phyloP scores from a whole-genome alignment of 1,140 invertebrate genomes.

The Papilio helenus region DNA sequence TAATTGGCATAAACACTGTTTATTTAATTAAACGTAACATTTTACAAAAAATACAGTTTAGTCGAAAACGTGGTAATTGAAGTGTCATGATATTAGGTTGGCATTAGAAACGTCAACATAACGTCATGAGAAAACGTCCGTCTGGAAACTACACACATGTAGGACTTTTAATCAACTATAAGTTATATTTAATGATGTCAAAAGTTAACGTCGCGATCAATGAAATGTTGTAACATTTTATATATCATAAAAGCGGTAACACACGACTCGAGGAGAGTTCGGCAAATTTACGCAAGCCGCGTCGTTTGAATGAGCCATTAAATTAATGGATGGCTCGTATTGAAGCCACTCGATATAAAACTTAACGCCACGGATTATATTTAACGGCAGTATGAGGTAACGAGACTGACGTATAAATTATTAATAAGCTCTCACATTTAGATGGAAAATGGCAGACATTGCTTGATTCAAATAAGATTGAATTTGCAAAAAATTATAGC shows the following conservation, averaged over 20 bases:
- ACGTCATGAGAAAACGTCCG: no score
- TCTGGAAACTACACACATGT: no score
- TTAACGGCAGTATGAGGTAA: conserved; percentile 5
- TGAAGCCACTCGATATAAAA: conserved; percentile 27
- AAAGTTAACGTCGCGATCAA: not conserved
- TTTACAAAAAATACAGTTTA: no score
- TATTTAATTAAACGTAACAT: no score
- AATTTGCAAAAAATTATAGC: no score
- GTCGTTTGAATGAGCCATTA: conserved; percentile 19
- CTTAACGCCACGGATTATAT: conserved; percentile 25
- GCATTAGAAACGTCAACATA: no score
- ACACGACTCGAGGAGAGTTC: conserved; percentile 17
- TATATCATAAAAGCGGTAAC: conserved; percentile 1
- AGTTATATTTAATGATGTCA: not conserved
- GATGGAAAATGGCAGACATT: not conserved
- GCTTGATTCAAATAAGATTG: no score
- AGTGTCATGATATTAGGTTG: no score
- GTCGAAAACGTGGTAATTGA: no score
- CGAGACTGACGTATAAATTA: not conserved
- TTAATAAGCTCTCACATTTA: not conserved
- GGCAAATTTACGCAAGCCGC: conserved; percentile 21
- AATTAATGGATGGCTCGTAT: conserved; percentile 27
- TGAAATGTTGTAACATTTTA: not conserved
- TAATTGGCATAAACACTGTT: no score
- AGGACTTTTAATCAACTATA: no score